A percentile compares a stretch with the other conserved stretches of the same genome.
These are phyloP conservation scores for Kryphioiulus occultus DNA, from an alignment of 2,888 invertebrate species.

Conservation along the genomic window DNA sequence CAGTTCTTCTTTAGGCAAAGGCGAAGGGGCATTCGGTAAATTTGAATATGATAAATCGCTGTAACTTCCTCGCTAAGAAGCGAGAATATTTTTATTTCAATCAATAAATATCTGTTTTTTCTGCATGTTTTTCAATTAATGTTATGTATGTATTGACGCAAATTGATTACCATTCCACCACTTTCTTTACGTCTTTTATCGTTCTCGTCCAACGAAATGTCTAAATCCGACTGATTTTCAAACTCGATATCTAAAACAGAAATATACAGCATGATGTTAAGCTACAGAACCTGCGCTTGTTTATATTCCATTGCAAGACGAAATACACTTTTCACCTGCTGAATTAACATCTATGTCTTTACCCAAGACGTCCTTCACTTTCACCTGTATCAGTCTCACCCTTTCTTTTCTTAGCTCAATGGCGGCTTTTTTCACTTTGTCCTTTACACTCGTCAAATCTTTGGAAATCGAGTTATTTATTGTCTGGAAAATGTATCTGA, in stretches of 20 bases:
- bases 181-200: background rate
- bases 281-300: background rate
- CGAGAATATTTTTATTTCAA: background rate
- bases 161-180: background rate
- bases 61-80: conserved; percentile 48
- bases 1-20: conserved; percentile 62
- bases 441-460: conserved; percentile 64
- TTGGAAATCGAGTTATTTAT: conserved; percentile 65
- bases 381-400: conserved; percentile 61
- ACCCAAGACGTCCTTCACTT: conserved; percentile 55
- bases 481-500: conserved; percentile 59
- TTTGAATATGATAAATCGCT: conserved; percentile 55
- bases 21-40: conserved; percentile 57
- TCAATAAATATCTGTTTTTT: background rate
- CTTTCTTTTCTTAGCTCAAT: conserved; percentile 64
- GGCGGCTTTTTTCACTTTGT: conserved; percentile 62
- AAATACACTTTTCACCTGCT: background rate
- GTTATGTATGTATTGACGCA: background rate
- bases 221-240: conserved; percentile 54
- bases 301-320: no score
- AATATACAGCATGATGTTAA: background rate
- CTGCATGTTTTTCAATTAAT: background rate
- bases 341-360: conserved; percentile 57
- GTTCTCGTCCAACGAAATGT: background rate
- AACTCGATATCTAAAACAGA: conserved; percentile 53